A percentile compares a stretch with the other conserved stretches of the same genome.
These are phyloP conservation scores for Sphinx pinastri DNA, from an alignment of 2,888 invertebrate genomes.

Conservation along the genomic window DNA sequence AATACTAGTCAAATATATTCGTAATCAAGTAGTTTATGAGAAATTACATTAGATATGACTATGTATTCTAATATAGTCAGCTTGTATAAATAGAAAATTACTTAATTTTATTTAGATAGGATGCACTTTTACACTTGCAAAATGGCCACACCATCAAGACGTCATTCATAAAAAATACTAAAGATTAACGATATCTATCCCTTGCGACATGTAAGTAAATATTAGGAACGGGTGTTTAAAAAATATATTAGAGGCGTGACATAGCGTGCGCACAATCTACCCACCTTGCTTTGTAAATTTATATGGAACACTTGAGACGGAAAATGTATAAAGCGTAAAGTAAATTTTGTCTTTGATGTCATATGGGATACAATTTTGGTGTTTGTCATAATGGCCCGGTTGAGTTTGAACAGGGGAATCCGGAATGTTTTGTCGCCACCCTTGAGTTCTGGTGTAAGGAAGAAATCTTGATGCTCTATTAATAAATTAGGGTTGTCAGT, in stretches of 20 bases:
- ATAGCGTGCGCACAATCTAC: background rate
- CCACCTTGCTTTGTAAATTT: conserved; percentile 18
- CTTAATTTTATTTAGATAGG: no score
- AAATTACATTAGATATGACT: no score
- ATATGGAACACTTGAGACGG: conserved; percentile 20
- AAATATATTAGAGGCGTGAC: background rate
- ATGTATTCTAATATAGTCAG: no score
- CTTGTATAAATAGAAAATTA: no score
- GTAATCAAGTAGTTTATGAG: no score
- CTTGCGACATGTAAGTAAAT: no score
- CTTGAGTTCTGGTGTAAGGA: background rate
- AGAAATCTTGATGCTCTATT: background rate
- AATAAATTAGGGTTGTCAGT: background rate
- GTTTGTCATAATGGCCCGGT: conserved; percentile 14
- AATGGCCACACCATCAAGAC: no score
- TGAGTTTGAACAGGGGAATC: conserved; percentile 7
- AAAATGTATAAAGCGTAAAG: conserved; percentile 15
- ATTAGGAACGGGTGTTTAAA: background rate
- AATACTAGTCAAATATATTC: no score
- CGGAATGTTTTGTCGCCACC: background rate
- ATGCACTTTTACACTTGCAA: no score
- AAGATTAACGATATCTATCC: no score
- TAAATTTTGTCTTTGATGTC: conserved; percentile 23
- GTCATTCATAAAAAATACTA: no score
- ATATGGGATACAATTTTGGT: conserved; percentile 16